A percentile compares a stretch with the other conserved stretches of the same genome.
Conservation (phyloP, 2,113 vertebrate genomes). For the Neofelis nebulosa region DNA sequence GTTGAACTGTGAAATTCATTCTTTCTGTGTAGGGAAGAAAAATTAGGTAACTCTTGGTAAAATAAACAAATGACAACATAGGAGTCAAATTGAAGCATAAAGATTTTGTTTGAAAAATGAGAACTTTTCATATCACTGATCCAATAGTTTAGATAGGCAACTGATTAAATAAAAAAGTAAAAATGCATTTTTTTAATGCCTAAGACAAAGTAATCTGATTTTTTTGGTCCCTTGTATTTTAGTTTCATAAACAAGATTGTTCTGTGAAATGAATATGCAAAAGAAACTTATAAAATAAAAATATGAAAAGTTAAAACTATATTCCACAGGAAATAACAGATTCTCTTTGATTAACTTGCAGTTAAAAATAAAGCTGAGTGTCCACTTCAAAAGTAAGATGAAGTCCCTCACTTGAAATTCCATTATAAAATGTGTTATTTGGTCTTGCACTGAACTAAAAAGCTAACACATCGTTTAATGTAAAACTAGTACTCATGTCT, state of each 20-base stretch:
- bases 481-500: constrained; percentile 38
- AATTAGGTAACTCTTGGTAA: constrained; percentile 24
- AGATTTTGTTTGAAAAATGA: constrained; percentile 31
- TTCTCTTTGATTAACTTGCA: constrained; percentile 67
- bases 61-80: constrained; percentile 13
- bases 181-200: constrained; percentile 26
- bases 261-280: constrained; percentile 75
- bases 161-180: constrained; percentile 28
- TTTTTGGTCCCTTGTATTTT: constrained; percentile 76
- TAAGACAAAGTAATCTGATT: constrained; percentile 79
- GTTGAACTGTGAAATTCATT: not conserved
- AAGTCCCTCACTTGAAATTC: constrained; percentile 67
- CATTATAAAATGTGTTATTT: constrained; percentile 59
- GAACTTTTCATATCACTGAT: constrained; percentile 1
- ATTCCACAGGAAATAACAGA: constrained; percentile 71
- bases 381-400: constrained; percentile 80
- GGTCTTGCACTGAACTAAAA: constrained; percentile 59
- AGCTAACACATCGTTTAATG: constrained; percentile 65
- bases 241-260: constrained; percentile 62
- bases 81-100: constrained; percentile 35
- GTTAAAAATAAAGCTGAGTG: constrained; percentile 83
- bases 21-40: not conserved
- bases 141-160: not conserved
- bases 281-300: constrained; percentile 73
- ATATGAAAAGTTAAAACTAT: constrained; percentile 70